Evolutionary conservation across 2,888 invertebrate species (phyloP), one percentile per base, ranked within the genome.

Genomic region (Neoascia interrupta): DNA sequence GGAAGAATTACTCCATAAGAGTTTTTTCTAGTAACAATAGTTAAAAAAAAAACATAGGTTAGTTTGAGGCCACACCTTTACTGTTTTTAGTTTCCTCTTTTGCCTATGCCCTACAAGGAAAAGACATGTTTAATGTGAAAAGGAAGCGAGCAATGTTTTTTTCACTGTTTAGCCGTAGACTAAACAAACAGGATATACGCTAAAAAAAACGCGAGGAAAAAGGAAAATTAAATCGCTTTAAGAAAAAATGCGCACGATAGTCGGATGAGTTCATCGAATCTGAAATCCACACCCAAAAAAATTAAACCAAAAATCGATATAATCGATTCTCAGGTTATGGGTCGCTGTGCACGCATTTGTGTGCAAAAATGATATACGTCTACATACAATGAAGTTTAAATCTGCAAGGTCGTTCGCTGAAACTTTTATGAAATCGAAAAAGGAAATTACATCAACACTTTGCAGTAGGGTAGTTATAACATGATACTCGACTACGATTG

Each of bases 251-350:
- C 16, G 23, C 10, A 15, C 19, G 18, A 8, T 6, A 8, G 36
- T 15, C 36, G 15, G 10, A 18, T 41, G 16, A 28, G 54, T 26
- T 26, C 21, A 53, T 36, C 51, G 34, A 36, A 53, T 54, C 13
- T 39, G 54, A 56, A 56, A 56, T 41, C 28, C 39, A 41, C 56
- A 18, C 56, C 56, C 56, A 56, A 26, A 41, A 56, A 41, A n/a
- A 18, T n/a, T n/a, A n/a, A n/a, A n/a, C 2, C 3, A 5, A 19
- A 13, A 53, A 19, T 53, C 28, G 37, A 39, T n/a, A n/a, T 54
- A 56, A 41, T 18, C 56, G 41, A 56, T 56, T 56, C 10, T 26
- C 26, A 56, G 28, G 13, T 56, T 41, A 3, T 41, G 5, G 41
- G 56, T 41, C 54, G 39, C 11, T 28, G 39, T 8, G 8, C 39